Conservation (phyloP, 2,113 vertebrate genomes). For the Cervus canadensis region DNA sequence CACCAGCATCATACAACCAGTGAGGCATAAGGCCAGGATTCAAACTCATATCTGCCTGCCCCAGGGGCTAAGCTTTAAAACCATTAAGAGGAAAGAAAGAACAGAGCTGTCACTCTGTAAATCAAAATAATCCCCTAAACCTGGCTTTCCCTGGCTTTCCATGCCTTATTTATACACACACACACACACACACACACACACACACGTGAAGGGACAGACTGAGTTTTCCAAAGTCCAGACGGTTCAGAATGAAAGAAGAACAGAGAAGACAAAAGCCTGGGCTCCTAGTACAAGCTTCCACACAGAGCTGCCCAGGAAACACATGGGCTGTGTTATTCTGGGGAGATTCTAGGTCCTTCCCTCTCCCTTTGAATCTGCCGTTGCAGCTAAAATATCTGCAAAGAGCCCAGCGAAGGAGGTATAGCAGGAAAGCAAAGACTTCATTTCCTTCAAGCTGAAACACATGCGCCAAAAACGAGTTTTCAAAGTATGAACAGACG, state of each 20-base stretch:
- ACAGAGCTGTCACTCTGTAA: neutral
- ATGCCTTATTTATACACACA: neutral
- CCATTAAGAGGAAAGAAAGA: neutral
- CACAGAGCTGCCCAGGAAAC: neutral
- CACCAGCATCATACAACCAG: neutral
- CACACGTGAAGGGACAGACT: neutral
- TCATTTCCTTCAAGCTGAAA: neutral
- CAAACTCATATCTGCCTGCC: neutral
- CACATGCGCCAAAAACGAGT: neutral
- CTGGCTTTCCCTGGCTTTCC: neutral
- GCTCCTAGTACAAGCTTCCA: neutral
- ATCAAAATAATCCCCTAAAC: neutral
- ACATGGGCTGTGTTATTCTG: neutral
- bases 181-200: neutral
- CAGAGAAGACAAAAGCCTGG: neutral
- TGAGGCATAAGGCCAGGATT: neutral
- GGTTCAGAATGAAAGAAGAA: neutral
- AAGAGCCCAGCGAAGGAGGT: neutral
- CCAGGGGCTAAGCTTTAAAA: neutral
- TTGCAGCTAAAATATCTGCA: neutral
- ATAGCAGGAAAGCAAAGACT: neutral
- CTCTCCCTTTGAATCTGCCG: neutral
- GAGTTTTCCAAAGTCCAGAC: neutral
- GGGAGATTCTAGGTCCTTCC: neutral
- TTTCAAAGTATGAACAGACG: neutral